Base-by-base conservation (phyloP, 2,113 vertebrate species). In the Notechis scutatus region DNA sequence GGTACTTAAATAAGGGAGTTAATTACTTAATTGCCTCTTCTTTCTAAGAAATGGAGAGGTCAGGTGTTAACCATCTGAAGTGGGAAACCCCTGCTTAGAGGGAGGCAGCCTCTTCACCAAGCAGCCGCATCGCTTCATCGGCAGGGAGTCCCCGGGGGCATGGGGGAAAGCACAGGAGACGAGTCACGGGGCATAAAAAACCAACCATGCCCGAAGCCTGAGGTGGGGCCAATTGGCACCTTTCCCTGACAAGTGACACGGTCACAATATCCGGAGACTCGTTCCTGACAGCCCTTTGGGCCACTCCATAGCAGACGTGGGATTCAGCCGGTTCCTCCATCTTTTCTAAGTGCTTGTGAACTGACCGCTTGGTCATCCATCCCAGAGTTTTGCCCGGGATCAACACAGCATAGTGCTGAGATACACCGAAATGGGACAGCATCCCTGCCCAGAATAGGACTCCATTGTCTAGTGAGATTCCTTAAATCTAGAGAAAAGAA, bases 131-230 rank as follows among this genome's bases (percentile, higher is more conserved):
- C 1, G 0, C 69, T 55, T 55, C 29, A n/a, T 12, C 45, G 39
- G 10, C n/a, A 8, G 24, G 85, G 0, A 69, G 1, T 39, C 24
- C 56, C 2, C 0, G 0, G 0, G 0, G 89, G 89, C 89, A 85
- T 69, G 24, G 23, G 57, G 20, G 20, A 7, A 45, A 5, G 0
- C 7, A 24, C 1, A 24, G 87, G 87, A 1, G 29, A 18, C 1
- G 5, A 29, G 21, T 8, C 39, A 74, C 8, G 5, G 42, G 26
- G 42, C 21, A 12, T 15, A 23, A 39, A 57, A n/a, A 45, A 74
- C 10, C 59, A 29, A 12, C 8, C 34, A 2, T 7, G 8, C 55
- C 10, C 29, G 4, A 39, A 45, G 52, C 21, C 34, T 56, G 11
- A 21, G 15, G 12, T 45, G 39, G 42, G 54, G 42, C 26, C 88